Conservation (phyloP, 2,113 vertebrate species). For the mouse (Mus musculus) region DNA sequence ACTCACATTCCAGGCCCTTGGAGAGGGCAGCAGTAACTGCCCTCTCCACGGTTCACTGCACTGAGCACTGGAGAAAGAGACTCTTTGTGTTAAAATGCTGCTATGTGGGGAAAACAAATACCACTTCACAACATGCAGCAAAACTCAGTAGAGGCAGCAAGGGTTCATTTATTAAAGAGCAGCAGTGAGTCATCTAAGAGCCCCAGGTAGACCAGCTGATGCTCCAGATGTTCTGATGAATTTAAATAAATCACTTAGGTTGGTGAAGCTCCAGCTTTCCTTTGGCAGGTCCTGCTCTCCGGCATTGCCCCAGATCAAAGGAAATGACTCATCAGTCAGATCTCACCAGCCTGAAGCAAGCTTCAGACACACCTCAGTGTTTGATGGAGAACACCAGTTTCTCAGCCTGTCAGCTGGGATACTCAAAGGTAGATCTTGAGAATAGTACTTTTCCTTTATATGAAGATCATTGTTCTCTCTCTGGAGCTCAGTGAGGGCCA, state of each 20-base stretch:
- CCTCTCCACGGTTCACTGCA: neutral
- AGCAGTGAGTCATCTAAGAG: slow-evolving; percentile 3
- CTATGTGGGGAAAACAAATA: neutral
- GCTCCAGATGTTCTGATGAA: neutral
- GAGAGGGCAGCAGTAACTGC: neutral
- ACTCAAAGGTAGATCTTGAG: neutral
- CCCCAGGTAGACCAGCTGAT: neutral
- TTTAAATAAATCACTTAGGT: slow-evolving; percentile 9
- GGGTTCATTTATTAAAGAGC: neutral
- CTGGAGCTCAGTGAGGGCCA: neutral
- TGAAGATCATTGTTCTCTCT: neutral
- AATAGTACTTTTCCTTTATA: neutral
- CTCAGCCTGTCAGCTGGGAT: neutral
- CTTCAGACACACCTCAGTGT: neutral
- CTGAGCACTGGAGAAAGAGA: neutral
- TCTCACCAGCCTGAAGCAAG: neutral
- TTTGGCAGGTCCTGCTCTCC: neutral
- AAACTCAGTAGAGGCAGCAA: neutral
- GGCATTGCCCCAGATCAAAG: neutral
- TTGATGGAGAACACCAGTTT: neutral
- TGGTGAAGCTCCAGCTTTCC: neutral
- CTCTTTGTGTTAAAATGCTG: slow-evolving; percentile 11
- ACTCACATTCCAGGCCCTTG: neutral
- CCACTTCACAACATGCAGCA: neutral
- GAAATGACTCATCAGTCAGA: neutral